These are phyloP conservation scores for Malacosoma neustria DNA, from an alignment of 2,888 invertebrate genomes.

Conservation along the genomic window DNA sequence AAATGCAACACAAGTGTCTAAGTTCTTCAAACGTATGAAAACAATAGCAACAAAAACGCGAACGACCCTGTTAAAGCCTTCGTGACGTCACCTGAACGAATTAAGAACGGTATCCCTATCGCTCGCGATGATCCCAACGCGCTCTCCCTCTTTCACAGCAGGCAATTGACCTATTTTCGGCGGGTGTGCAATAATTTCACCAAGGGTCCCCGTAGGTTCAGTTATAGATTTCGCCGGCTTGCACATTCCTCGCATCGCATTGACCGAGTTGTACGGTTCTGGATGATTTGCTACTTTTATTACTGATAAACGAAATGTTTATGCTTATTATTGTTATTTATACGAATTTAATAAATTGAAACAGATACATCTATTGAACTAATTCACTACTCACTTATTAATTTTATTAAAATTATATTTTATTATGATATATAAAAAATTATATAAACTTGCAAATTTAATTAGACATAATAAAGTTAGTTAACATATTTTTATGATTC, in stretches of 20 bases:
- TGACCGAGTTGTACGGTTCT: conserved; percentile 37
- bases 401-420: too few species aligned
- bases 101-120: conserved; percentile 51
- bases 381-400: too few species aligned
- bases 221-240: conserved; percentile 45
- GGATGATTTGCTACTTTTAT: conserved; percentile 28
- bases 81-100: conserved; percentile 69
- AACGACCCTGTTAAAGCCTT: conserved; percentile 50
- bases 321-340: too few species aligned
- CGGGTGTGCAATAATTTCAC: conserved; percentile 64
- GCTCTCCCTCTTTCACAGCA: conserved; percentile 45
- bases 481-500: too few species aligned
- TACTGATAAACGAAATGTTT: too few species aligned
- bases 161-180: conserved; percentile 73
- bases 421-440: too few species aligned
- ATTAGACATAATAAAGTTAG: too few species aligned
- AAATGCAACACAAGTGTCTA: conserved; percentile 26
- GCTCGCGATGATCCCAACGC: conserved; percentile 29
- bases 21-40: conserved; percentile 30
- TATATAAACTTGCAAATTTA: too few species aligned
- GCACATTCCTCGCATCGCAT: conserved; percentile 42
- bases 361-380: too few species aligned
- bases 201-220: conserved; percentile 48
- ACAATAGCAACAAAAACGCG: conserved; percentile 55
- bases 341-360: too few species aligned